These are phyloP conservation scores for Psittacula echo DNA, from an alignment of 2,797 vertebrate genomes.

Conservation along the genomic window DNA sequence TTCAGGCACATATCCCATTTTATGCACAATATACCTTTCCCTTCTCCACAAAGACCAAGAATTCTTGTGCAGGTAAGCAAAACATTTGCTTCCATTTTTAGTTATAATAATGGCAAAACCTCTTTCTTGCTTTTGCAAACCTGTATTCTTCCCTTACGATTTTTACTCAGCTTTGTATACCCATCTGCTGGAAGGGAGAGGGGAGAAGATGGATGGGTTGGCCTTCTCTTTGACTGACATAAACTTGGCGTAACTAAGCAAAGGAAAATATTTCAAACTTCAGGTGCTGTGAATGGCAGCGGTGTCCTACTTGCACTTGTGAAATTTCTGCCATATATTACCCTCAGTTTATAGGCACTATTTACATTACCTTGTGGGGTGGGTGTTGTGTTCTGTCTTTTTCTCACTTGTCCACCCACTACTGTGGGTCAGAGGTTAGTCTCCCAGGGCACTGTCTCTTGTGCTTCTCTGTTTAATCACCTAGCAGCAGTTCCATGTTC, in stretches of 20 bases:
- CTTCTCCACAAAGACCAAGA: constrained; percentile 95
- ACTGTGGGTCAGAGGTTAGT: neutral
- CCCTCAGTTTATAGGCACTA: neutral
- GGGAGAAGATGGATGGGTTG: neutral
- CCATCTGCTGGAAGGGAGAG: neutral
- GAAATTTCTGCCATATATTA: neutral
- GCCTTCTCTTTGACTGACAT: neutral
- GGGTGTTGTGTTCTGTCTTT: neutral
- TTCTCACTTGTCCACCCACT: neutral
- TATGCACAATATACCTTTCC: constrained; percentile 97
- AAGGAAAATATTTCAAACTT: neutral
- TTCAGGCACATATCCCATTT: constrained; percentile 97
- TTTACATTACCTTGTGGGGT: neutral
- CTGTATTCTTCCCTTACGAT: neutral
- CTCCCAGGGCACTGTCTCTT: neutral
- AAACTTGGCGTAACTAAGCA: neutral
- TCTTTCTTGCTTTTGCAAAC: neutral
- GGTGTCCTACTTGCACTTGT: neutral
- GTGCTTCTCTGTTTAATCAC: constrained; percentile 9
- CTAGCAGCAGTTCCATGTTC: neutral
- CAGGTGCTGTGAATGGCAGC: neutral
- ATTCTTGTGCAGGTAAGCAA: constrained; percentile 93
- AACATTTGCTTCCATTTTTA: neutral
- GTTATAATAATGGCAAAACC: neutral
- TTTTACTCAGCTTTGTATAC: neutral